phyloP scores from a whole-genome alignment of 1,140 invertebrate species.

The Diuraphis noxia region DNA sequence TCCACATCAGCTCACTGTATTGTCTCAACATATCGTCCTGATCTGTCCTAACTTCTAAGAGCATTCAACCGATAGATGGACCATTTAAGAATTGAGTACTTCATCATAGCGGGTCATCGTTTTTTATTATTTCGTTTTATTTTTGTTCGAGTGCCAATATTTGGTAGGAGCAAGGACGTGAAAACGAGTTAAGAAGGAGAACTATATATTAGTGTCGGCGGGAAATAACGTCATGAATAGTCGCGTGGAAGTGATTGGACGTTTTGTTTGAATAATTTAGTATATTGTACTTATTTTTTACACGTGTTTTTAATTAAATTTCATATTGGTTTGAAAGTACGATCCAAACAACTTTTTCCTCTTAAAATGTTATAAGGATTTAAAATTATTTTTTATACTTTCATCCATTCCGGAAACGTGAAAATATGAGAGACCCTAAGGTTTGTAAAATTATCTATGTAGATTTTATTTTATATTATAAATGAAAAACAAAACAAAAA shows the following conservation, averaged over 20 bases:
- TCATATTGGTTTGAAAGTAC: neutral
- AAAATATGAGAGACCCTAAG: neutral
- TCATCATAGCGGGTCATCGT: conserved; percentile 16
- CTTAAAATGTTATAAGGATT: neutral
- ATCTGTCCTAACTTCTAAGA: neutral
- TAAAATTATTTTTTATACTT: neutral
- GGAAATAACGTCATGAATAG: conserved; percentile 41
- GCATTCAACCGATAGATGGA: conserved; percentile 6
- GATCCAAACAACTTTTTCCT: neutral
- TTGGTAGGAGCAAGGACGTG: conserved; percentile 48
- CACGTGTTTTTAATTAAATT: neutral
- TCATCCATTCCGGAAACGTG: neutral
- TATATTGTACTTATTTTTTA: neutral
- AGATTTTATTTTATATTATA: neutral
- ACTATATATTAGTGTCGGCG: conserved; percentile 42
- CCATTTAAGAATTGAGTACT: neutral
- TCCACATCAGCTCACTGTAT: neutral
- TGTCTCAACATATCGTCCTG: neutral
- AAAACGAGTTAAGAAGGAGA: conserved; percentile 41
- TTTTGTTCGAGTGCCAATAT: neutral
- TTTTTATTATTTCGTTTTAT: neutral
- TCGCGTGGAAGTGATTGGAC: conserved; percentile 39
- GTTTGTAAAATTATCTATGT: neutral
- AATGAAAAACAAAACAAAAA: neutral
- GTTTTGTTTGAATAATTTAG: conserved; percentile 20